These are phyloP conservation scores for Circaetus gallicus DNA, from an alignment of 2,113 vertebrate species.

Conservation along the genomic window DNA sequence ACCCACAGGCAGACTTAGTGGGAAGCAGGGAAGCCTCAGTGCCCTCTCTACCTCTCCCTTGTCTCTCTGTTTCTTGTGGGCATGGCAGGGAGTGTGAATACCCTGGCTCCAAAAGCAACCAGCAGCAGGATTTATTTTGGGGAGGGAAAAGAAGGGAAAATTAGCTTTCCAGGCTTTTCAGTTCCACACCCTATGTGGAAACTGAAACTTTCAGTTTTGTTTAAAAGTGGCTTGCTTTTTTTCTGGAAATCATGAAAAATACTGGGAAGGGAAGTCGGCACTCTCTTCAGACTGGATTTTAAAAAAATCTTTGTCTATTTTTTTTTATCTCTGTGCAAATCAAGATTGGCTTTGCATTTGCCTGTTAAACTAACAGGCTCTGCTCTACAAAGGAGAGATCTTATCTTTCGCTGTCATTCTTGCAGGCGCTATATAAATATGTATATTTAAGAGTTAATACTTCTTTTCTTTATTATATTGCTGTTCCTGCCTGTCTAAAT, in stretches of 20 bases:
- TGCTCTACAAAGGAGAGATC: not conserved
- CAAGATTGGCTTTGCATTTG: not conserved
- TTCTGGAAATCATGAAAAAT: not conserved
- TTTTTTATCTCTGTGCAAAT: not conserved
- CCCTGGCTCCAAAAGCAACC: not conserved
- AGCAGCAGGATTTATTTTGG: not conserved
- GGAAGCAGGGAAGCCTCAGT: not conserved
- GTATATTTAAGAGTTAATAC: not conserved
- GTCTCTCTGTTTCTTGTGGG: not conserved
- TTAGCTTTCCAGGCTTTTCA: not conserved
- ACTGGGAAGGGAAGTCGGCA: not conserved
- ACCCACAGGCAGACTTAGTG: not conserved
- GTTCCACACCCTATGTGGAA: not conserved
- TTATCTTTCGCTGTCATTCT: not conserved
- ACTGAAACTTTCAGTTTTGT: not conserved
- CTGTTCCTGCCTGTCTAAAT: not conserved
- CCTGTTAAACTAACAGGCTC: not conserved
- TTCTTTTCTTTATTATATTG: not conserved
- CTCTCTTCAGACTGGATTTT: not conserved
- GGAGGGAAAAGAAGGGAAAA: not conserved
- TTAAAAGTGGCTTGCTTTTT: not conserved
- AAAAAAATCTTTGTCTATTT: not conserved
- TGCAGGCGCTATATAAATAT: not conserved
- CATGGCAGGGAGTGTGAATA: not conserved
- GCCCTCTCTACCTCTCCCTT: not conserved